Evolutionary conservation across 92 coral and sea anemone genomes (phyloP), one percentile per base, ranked within the genome.

Genomic region (Zoanthus gigantus): DNA sequence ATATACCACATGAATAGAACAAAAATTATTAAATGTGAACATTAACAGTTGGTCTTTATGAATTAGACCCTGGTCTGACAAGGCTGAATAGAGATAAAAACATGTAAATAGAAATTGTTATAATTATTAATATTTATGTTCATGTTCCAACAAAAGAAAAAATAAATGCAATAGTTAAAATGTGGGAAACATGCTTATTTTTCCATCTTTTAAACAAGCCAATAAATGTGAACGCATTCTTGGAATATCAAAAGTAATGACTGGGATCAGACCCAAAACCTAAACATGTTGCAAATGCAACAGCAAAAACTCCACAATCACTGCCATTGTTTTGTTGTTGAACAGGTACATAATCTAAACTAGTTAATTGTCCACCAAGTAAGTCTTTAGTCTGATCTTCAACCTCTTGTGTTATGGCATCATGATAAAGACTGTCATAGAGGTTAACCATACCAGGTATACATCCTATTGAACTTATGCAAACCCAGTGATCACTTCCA

Each of bases 201-300:
- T 66, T 76, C 91, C 82, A 58, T 57, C 89, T 86, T 82, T 82
- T 42, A 91, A 86, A 82, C 94, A 93, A 54, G 73, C 74, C 45
- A 65, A 47, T 86, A 91, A 67, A 82, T 93, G 94, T 47, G 89
- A 87, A 44, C 92, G 90, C 94, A 93, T 93, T 79, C 68, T 86
- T 48, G 77, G 78, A 52, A 81, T 71, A 72, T 92, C 86, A 77
- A 90, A 90, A 48, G 86, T 86, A 18, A 61, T 84, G 68, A 65
- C 44, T 76, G 56, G 95, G 95, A 63, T 86, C 74, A 46, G 58
- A 60, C 42, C 90, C 92, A 46, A 76, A 57, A 65, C 78, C 93
- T 18, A 93, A 53, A 74, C 91, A 84, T 54, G 91, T 83, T 79
- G 92, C 95, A 61, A 90, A 87, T n/a, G 95, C 95, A 79, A 73